A percentile compares a stretch with the other conserved stretches of the same genome.
These are phyloP conservation scores for Lepidocyrtinus sp. DNA, from an alignment of 2,888 invertebrate species.

Conservation along the genomic window DNA sequence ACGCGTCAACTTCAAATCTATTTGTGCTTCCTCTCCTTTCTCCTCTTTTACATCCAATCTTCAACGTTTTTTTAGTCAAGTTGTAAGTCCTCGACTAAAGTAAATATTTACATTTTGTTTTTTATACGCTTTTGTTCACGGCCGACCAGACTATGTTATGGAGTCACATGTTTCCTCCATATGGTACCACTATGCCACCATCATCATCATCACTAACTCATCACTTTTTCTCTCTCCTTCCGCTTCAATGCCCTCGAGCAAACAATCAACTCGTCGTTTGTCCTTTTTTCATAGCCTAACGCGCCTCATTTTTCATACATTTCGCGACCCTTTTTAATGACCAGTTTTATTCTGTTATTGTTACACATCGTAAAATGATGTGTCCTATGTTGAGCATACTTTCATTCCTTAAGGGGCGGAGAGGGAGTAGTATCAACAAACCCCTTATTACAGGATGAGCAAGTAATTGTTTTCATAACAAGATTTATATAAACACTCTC, in stretches of 20 bases:
- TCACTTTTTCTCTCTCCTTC: too few species aligned
- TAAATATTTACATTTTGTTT: slow-evolving; percentile 53
- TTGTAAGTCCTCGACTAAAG: slow-evolving; percentile 40
- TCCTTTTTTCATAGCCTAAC: not conserved
- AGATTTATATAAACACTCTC: slow-evolving; percentile 47
- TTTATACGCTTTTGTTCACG: slow-evolving; percentile 17
- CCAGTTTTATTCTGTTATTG: not conserved
- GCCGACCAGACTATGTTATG: not conserved
- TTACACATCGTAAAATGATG: slow-evolving; percentile 28
- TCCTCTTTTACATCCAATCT: slow-evolving; percentile 42
- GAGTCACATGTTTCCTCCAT: not conserved
- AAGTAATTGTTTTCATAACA: slow-evolving; percentile 50
- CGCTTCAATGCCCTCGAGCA: slow-evolving; percentile 25
- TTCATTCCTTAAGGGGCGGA: slow-evolving; percentile 1
- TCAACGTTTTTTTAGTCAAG: slow-evolving; percentile 17
- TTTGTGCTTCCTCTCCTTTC: slow-evolving; percentile 34
- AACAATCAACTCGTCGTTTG: not conserved
- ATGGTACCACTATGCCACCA: too few species aligned
- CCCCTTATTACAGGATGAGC: slow-evolving; percentile 4
- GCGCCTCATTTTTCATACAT: too few species aligned
- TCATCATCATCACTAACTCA: too few species aligned
- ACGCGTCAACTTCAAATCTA: slow-evolving; percentile 40
- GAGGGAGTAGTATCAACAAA: not conserved
- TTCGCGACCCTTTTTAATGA: not conserved
- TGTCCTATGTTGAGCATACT: not conserved